Evolutionary conservation across 2,888 invertebrate genomes (phyloP).

Genomic region (Lagria hirta): DNA sequence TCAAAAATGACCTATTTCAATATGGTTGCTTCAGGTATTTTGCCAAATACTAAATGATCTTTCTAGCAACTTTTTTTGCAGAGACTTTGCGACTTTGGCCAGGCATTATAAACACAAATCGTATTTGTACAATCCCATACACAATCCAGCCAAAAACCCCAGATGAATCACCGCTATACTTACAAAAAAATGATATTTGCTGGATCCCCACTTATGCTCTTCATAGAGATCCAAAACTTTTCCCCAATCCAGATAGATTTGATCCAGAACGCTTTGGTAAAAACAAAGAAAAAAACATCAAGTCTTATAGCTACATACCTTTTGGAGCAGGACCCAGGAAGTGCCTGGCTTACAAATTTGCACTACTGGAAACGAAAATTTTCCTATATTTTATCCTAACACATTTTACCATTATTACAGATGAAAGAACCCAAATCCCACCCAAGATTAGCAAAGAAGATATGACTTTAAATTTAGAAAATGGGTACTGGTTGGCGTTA

Average conservation of each 20-base stretch:
- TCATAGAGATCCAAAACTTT: conserved; percentile 59
- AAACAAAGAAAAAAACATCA: conserved; percentile 42
- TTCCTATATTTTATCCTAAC: conserved; percentile 21
- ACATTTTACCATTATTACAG: conserved; percentile 24
- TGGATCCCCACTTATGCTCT: conserved; percentile 53
- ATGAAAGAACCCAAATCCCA: conserved; percentile 25
- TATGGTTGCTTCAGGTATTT: conserved; percentile 51
- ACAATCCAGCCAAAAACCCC: conserved; percentile 40
- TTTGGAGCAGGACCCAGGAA: conserved; percentile 50
- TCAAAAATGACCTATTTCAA: conserved; percentile 58
- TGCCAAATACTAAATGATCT: too few relatives aligned
- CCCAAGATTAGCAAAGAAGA: conserved; percentile 14
- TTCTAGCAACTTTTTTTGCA: conserved; percentile 54
- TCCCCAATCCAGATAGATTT: conserved; percentile 57
- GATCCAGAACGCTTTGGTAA: conserved; percentile 56
- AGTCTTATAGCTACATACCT: conserved; percentile 45
- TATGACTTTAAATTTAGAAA: conserved; percentile 6
- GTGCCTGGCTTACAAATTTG: conserved; percentile 43
- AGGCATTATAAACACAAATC: conserved; percentile 47
- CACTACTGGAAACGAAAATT: conserved; percentile 23
- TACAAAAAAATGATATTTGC: conserved; percentile 45
- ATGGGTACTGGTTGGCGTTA: conserved; percentile 8
- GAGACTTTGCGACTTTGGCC: conserved; percentile 53
- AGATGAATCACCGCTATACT: conserved; percentile 26
- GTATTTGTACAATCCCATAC: conserved; percentile 48